Evolutionary conservation across 2,113 vertebrate species (phyloP).

Genomic region (Scomber japonicus): DNA sequence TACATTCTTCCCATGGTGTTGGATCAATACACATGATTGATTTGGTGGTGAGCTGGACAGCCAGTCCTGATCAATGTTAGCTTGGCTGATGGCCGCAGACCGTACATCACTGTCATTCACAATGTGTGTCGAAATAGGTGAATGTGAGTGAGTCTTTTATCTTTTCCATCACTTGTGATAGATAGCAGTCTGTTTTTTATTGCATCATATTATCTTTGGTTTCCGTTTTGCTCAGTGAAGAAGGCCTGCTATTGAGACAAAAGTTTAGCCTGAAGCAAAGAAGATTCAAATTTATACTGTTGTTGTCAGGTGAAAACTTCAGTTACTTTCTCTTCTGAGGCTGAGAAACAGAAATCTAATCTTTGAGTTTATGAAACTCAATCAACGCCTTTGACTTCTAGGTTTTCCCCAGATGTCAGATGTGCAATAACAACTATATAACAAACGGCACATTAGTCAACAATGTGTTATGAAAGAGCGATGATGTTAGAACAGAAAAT

Average conservation of each 20-base stretch:
- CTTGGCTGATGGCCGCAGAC: slow-evolving; percentile 60
- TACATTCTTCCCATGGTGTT: slow-evolving; percentile 47
- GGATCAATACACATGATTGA: slow-evolving; percentile 79
- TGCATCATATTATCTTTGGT: slow-evolving; percentile 33
- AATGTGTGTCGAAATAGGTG: slow-evolving; percentile 29
- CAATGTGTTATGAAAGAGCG: slow-evolving; percentile 33
- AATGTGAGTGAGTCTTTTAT: slow-evolving; percentile 52
- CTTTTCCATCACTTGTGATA: slow-evolving; percentile 49
- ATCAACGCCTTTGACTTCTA: neutral
- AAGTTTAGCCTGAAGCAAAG: neutral
- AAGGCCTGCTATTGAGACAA: neutral
- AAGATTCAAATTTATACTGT: neutral
- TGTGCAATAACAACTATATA: slow-evolving; percentile 9
- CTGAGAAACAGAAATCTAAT: slow-evolving; percentile 23
- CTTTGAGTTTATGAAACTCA: slow-evolving; percentile 1
- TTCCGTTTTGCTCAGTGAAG: neutral
- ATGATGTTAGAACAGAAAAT: slow-evolving; percentile 46
- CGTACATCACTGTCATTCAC: slow-evolving; percentile 69
- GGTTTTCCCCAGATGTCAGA: slow-evolving; percentile 11
- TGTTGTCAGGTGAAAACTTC: neutral
- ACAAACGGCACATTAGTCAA: slow-evolving; percentile 26
- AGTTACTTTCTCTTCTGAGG: neutral
- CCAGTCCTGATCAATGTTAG: slow-evolving; percentile 75
- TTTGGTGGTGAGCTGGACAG: slow-evolving; percentile 64
- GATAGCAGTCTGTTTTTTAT: slow-evolving; percentile 38